Percentiles rank a stretch among this genome's conserved stretches.
Conservation (phyloP, 2,888 invertebrate species). For the Drosophila atroscutellata region DNA sequence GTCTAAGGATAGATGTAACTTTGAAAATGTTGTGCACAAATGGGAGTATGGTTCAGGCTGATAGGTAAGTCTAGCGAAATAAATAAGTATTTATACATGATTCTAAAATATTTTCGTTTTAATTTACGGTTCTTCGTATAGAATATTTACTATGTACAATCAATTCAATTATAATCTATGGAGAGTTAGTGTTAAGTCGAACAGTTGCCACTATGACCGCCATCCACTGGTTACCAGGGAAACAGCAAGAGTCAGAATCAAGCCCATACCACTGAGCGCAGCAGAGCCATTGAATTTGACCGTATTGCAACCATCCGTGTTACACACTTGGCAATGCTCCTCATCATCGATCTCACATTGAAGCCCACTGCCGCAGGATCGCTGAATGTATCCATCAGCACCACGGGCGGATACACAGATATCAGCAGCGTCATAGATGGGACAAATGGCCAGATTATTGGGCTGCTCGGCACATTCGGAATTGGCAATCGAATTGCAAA, state of each 20-base stretch:
- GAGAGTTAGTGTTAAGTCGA: conserved; percentile 19
- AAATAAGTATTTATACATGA: not conserved
- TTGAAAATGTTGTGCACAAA: not conserved
- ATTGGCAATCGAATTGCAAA: conserved; percentile 72
- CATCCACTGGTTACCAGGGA: conserved; percentile 47
- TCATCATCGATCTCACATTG: conserved; percentile 65
- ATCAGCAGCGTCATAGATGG: conserved; percentile 68
- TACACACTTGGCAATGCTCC: conserved; percentile 70
- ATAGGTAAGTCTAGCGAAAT: not conserved
- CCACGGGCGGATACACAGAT: conserved; percentile 63
- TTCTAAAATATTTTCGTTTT: conserved; percentile 39
- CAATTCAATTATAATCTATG: conserved; percentile 54
- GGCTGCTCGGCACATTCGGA: conserved; percentile 60
- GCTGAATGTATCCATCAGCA: conserved; percentile 47
- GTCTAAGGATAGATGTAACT: not conserved
- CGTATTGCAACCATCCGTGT: conserved; percentile 74
- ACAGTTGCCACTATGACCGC: conserved; percentile 14
- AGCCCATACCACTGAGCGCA: conserved; percentile 51
- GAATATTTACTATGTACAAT: conserved; percentile 56
- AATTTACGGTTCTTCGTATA: conserved; percentile 39
- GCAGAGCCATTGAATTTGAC: conserved; percentile 62
- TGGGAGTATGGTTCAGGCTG: not conserved
- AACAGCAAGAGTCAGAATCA: conserved; percentile 61
- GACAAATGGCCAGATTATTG: conserved; percentile 64
- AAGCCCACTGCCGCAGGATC: conserved; percentile 75